These are phyloP conservation scores for Sebastolobus alascanus DNA, from an alignment of 2,797 vertebrate species.

Conservation along the genomic window DNA sequence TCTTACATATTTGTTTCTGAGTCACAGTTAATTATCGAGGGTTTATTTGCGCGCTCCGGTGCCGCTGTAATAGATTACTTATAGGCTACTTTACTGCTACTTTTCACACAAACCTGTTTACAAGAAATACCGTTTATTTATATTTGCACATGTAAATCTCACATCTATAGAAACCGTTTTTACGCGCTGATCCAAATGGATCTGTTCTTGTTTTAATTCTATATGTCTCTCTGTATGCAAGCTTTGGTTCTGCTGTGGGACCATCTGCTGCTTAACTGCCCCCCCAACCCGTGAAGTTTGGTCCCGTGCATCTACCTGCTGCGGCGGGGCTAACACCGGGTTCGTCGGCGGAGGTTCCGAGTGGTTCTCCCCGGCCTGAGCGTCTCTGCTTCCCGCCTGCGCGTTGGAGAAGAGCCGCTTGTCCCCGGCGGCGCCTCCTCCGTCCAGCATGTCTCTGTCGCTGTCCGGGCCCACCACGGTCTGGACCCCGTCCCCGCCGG, in stretches of 20 bases:
- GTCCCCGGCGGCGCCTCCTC: constrained; percentile 77
- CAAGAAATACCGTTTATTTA: not conserved
- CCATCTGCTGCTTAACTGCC: not conserved
- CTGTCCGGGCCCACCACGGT: constrained; percentile 83
- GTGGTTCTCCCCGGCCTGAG: constrained; percentile 81
- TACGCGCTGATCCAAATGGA: not conserved
- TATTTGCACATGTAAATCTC: no score
- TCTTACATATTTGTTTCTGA: not conserved
- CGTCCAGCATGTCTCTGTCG: constrained; percentile 84
- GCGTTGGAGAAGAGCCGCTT: constrained; percentile 85
- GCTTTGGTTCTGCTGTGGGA: not conserved
- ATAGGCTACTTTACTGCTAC: not conserved
- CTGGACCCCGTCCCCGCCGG: constrained; percentile 69
- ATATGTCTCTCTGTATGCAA: no score
- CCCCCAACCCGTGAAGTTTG: not conserved
- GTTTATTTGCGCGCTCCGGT: not conserved
- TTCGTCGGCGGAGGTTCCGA: constrained; percentile 88
- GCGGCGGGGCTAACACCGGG: constrained; percentile 64
- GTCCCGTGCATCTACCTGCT: constrained; percentile 67
- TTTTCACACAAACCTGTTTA: not conserved
- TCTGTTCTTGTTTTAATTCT: not conserved
- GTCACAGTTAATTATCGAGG: not conserved
- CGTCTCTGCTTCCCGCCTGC: constrained; percentile 74
- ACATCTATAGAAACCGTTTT: no score
- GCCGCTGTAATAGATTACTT: no score